Percentiles rank a stretch among this genome's conserved stretches.
Evolutionary conservation across 2,113 vertebrate species (phyloP).

Genomic region (Hucho hucho): DNA sequence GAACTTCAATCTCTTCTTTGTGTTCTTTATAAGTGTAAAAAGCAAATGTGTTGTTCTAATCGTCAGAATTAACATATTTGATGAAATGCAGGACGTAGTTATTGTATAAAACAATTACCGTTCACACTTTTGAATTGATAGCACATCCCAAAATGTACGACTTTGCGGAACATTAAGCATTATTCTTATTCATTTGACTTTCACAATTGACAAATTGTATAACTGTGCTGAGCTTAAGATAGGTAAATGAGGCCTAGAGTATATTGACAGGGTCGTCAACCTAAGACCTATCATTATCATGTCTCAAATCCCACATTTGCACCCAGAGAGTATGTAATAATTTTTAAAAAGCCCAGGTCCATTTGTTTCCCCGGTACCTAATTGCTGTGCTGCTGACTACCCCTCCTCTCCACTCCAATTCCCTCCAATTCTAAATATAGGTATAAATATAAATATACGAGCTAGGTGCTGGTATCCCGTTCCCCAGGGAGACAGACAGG

Average conservation of each 20-base stretch:
- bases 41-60: too few species aligned
- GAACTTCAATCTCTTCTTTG: too few species aligned
- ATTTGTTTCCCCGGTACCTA: constrained; percentile 20
- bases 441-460: too few species aligned
- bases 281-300: background rate
- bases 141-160: background rate
- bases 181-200: background rate
- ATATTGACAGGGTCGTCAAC: background rate
- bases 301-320: background rate
- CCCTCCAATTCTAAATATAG: background rate
- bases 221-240: background rate
- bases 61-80: too few species aligned
- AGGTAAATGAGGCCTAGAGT: background rate
- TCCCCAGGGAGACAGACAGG: constrained; percentile 52
- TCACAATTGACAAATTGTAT: constrained; percentile 4
- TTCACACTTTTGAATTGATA: too few species aligned
- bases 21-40: too few species aligned
- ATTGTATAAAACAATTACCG: too few species aligned
- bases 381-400: constrained; percentile 23
- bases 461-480: background rate
- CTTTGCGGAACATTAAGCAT: background rate
- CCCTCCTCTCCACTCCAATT: background rate
- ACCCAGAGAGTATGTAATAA: background rate
- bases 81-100: too few species aligned
- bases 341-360: background rate